These are phyloP conservation scores for Apostichopus californicus DNA, from an alignment of 35 echinoderm and acorn worm genomes.

Conservation along the genomic window DNA sequence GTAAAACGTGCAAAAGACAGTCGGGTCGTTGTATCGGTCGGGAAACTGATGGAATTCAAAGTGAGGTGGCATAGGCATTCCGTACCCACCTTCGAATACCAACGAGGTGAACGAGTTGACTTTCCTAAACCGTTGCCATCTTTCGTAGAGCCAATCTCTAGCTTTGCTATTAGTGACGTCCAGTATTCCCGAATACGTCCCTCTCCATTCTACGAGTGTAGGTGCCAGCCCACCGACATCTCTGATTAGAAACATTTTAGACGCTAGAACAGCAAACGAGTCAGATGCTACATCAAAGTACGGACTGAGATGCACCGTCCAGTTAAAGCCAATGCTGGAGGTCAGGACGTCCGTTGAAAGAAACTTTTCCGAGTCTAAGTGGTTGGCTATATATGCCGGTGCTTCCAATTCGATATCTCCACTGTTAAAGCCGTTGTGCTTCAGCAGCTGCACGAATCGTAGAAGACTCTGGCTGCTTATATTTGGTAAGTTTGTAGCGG, in stretches of 20 bases:
- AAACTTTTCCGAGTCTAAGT: neutral
- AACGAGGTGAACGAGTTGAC: slow-evolving; percentile 71
- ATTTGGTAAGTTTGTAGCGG: slow-evolving; percentile 58
- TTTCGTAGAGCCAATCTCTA: slow-evolving; percentile 66
- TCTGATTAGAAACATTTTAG: slow-evolving; percentile 69
- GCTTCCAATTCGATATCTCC: slow-evolving; percentile 11
- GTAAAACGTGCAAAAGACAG: slow-evolving; percentile 69
- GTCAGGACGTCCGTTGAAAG: neutral
- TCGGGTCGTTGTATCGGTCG: slow-evolving; percentile 59
- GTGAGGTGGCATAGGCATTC: slow-evolving; percentile 53
- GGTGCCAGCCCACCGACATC: slow-evolving; percentile 65
- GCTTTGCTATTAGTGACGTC: slow-evolving; percentile 72
- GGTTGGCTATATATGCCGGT: neutral
- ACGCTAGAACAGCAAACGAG: slow-evolving; percentile 77
- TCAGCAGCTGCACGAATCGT: slow-evolving; percentile 14
- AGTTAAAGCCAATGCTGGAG: neutral
- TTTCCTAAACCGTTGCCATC: slow-evolving; percentile 36
- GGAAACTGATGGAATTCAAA: slow-evolving; percentile 59
- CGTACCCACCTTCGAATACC: slow-evolving; percentile 90
- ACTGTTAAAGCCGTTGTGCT: neutral
- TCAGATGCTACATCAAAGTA: slow-evolving; percentile 57
- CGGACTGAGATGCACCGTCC: slow-evolving; percentile 62
- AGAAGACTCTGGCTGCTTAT: slow-evolving; percentile 53
- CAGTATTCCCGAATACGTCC: slow-evolving; percentile 60
- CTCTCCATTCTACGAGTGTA: slow-evolving; percentile 83